Evolutionary conservation across 2,888 invertebrate genomes (phyloP).

Genomic region (Drosophila pseudotalamancana): DNA sequence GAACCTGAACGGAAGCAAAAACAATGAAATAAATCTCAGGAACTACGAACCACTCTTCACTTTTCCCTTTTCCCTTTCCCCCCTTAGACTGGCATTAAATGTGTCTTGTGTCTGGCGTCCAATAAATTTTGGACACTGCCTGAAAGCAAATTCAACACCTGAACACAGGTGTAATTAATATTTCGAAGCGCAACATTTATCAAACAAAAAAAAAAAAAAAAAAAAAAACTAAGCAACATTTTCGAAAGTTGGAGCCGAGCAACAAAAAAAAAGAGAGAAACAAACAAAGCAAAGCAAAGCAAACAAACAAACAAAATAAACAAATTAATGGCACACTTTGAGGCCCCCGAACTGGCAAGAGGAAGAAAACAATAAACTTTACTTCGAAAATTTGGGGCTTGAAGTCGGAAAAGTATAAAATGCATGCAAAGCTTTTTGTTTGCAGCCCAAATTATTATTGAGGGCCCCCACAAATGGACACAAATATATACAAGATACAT

Average conservation of each 20-base stretch:
- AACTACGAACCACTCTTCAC: not conserved
- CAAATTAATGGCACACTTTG: slow-evolving; percentile 79
- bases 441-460: slow-evolving; percentile 15
- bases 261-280: too few species aligned
- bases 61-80: not conserved
- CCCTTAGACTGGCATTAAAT: slow-evolving; percentile 25
- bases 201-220: slow-evolving; percentile 53
- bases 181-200: slow-evolving; percentile 76
- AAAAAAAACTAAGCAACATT: slow-evolving; percentile 48
- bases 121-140: slow-evolving; percentile 56
- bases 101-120: slow-evolving; percentile 68
- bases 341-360: slow-evolving; percentile 27
- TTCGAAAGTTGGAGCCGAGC: slow-evolving; percentile 65
- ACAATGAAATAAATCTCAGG: slow-evolving; percentile 67
- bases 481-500: slow-evolving; percentile 3
- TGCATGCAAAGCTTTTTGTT: slow-evolving; percentile 29
- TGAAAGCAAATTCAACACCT: slow-evolving; percentile 62
- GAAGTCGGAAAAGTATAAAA: slow-evolving; percentile 42
- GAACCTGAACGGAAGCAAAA: slow-evolving; percentile 34
- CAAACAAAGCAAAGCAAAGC: too few species aligned
- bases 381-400: slow-evolving; percentile 43
- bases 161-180: slow-evolving; percentile 75
- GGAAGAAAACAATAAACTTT: slow-evolving; percentile 42
- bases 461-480: slow-evolving; percentile 19
- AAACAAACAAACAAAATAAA: too few species aligned